Conservation (phyloP, 92 coral and sea anemone species). For the Porites divaricata region DNA sequence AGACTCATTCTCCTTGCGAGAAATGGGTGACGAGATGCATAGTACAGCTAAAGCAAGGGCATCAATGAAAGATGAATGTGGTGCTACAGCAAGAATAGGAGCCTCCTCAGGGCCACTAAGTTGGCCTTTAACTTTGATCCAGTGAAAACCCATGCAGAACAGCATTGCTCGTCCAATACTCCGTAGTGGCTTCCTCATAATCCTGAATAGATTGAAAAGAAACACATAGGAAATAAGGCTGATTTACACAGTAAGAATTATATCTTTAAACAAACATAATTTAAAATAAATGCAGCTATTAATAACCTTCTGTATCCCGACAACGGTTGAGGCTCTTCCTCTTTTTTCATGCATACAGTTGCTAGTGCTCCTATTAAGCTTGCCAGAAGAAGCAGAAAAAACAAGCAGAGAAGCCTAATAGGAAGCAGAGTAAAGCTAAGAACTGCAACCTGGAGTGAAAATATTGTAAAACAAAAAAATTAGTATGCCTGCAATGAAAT, state of each 20-base stretch:
- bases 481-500: not conserved
- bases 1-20: constrained; percentile 76
- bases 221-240: not conserved
- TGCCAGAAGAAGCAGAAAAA: constrained; percentile 67
- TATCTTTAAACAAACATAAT: too few relatives aligned
- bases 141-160: constrained; percentile 81
- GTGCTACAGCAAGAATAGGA: constrained; percentile 73
- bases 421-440: constrained; percentile 79
- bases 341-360: constrained; percentile 64
- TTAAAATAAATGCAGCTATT: not conserved
- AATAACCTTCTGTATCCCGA: constrained; percentile 68
- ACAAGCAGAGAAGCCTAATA: constrained; percentile 60
- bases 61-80: constrained; percentile 83
- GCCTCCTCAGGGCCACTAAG: constrained; percentile 78
- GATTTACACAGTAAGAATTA: too few relatives aligned
- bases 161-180: constrained; percentile 75
- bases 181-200: constrained; percentile 60
- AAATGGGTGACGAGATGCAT: constrained; percentile 68
- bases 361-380: constrained; percentile 70
- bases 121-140: constrained; percentile 83
- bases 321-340: constrained; percentile 63
- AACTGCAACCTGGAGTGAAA: constrained; percentile 62
- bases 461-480: not conserved
- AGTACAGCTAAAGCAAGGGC: constrained; percentile 70
- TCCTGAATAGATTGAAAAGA: constrained; percentile 14